phyloP scores from a whole-genome alignment of 2,797 vertebrate species.

The Anolis apletophallus region DNA sequence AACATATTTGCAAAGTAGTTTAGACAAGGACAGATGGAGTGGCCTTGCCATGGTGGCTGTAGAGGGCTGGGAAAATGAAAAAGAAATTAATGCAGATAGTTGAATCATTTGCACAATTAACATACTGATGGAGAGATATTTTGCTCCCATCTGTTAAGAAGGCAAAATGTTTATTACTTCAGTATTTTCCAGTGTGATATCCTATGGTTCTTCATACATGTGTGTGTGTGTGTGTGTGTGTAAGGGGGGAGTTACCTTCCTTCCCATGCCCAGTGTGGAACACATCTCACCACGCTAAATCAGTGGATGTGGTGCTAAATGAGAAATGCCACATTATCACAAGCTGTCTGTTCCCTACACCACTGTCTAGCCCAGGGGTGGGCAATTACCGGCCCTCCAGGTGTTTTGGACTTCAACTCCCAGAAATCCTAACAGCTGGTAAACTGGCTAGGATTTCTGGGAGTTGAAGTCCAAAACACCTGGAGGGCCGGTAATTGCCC shows the following conservation, averaged over 20 bases:
- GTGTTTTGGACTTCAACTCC: too few species aligned
- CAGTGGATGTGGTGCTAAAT: too few species aligned
- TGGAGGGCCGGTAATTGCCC: too few species aligned
- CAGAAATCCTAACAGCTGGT: too few species aligned
- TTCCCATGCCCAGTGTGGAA: not conserved
- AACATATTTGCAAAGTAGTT: constrained; percentile 48
- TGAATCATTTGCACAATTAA: constrained; percentile 63
- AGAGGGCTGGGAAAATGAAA: constrained; percentile 46
- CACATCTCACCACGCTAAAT: too few species aligned
- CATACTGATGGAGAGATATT: constrained; percentile 53
- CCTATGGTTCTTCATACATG: not conserved
- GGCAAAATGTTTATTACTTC: constrained; percentile 49
- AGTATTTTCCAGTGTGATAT: constrained; percentile 45
- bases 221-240: too few species aligned
- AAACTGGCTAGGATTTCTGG: too few species aligned
- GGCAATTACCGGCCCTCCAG: too few species aligned
- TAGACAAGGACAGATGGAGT: constrained; percentile 53
- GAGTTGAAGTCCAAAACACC: too few species aligned
- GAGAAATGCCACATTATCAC: too few species aligned
- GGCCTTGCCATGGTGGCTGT: constrained; percentile 49
- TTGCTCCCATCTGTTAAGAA: constrained; percentile 61
- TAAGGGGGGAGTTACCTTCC: not conserved
- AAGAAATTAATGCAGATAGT: constrained; percentile 60
- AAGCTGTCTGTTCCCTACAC: too few species aligned
- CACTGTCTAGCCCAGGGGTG: too few species aligned